Evolutionary conservation across 2,888 invertebrate genomes (phyloP).

Genomic region (Furcula furcula): DNA sequence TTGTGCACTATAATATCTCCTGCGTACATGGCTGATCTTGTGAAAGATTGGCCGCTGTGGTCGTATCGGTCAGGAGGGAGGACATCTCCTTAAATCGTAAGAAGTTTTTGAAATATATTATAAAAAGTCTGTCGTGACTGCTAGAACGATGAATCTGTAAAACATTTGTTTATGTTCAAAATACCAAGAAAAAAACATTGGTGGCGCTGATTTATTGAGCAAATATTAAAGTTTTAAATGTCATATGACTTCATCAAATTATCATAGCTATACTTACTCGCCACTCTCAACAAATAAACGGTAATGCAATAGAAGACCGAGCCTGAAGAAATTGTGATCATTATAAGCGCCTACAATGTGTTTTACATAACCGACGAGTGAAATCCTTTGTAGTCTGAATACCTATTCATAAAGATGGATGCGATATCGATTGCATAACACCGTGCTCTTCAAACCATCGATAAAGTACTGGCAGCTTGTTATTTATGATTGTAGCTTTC

Average conservation of each 20-base stretch:
- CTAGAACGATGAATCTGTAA: no score
- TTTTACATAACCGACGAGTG: slow-evolving; percentile 64
- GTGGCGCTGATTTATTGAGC: slow-evolving; percentile 1
- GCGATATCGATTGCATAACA: slow-evolving; percentile 48
- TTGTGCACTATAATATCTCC: no score
- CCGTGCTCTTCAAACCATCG: slow-evolving; percentile 33
- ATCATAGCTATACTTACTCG: slow-evolving; percentile 46
- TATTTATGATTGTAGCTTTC: slow-evolving; percentile 17
- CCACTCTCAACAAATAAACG: slow-evolving; percentile 56
- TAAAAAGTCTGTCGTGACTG: no score
- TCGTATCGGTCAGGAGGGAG: no score
- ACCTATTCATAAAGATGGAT: slow-evolving; percentile 54
- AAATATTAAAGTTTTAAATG: slow-evolving; percentile 41
- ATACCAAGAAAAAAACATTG: no score
- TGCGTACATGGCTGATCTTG: no score
- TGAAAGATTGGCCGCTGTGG: no score
- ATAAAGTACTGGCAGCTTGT: slow-evolving; percentile 24
- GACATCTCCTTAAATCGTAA: no score
- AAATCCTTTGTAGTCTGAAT: slow-evolving; percentile 70
- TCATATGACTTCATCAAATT: slow-evolving; percentile 60
- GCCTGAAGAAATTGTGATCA: slow-evolving; percentile 55
- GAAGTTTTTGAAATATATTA: no score
- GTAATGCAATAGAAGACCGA: slow-evolving; percentile 47
- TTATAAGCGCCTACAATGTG: slow-evolving; percentile 45
- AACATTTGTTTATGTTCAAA: no score